A percentile compares a stretch with the other conserved stretches of the same genome.
phyloP scores from a whole-genome alignment of 2,888 invertebrate species.

The Phyllotreta cruciferae region DNA sequence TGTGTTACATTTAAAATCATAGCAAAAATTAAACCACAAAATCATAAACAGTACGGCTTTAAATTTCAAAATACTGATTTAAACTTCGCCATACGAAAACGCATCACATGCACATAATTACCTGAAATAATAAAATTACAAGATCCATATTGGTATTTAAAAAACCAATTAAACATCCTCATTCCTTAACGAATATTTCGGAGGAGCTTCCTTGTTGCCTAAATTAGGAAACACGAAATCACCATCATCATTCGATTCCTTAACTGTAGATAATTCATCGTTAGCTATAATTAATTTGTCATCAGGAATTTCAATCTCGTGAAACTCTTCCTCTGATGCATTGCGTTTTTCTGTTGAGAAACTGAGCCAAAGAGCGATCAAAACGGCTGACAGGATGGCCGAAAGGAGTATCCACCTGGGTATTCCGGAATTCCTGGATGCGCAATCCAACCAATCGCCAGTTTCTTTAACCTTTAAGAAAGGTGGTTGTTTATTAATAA shows the following conservation, averaged over 20 bases:
- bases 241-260: constrained; percentile 31
- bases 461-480: constrained; percentile 33
- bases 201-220: constrained; percentile 38
- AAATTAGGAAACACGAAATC: constrained; percentile 30
- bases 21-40: background rate
- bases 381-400: constrained; percentile 59
- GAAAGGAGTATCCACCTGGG: constrained; percentile 60
- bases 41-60: background rate
- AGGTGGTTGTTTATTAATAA: constrained; percentile 10
- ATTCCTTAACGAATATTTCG: constrained; percentile 47
- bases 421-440: constrained; percentile 61
- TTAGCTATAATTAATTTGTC: constrained; percentile 41
- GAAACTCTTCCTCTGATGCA: constrained; percentile 36
- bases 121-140: constrained; percentile 6
- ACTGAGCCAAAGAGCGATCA: constrained; percentile 62
- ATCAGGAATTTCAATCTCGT: constrained; percentile 37
- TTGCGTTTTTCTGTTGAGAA: constrained; percentile 52
- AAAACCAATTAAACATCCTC: constrained; percentile 44
- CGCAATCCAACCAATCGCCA: constrained; percentile 57
- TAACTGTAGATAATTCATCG: constrained; percentile 35
- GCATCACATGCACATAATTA: constrained; percentile 5
- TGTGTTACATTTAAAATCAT: too few species aligned
- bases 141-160: background rate
- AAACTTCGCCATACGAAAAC: too few species aligned
- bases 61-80: too few species aligned